Percentiles rank a stretch among this genome's conserved stretches.
phyloP scores from a whole-genome alignment of 35 echinoderm and acorn worm genomes.

The Eucidaris tribuloides region DNA sequence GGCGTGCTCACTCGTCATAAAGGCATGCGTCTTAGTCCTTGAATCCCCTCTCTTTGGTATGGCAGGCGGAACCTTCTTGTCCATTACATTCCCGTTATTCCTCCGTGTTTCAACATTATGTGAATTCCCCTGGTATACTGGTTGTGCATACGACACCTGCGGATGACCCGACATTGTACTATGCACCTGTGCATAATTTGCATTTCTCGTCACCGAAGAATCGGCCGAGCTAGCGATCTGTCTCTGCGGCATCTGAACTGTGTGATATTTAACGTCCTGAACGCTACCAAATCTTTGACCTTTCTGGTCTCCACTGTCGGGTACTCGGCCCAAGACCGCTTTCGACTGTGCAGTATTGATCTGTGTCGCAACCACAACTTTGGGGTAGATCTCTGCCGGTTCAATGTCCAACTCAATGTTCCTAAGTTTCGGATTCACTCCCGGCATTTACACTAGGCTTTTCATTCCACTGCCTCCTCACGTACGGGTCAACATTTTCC shows the following conservation, averaged over 20 bases:
- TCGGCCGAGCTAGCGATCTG: slow-evolving; percentile 23
- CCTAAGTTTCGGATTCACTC: slow-evolving; percentile 8
- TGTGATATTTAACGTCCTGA: background rate
- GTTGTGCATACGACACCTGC: background rate
- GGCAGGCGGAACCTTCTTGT: background rate
- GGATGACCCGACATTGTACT: background rate
- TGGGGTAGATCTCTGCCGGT: slow-evolving; percentile 16
- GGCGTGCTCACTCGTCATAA: background rate
- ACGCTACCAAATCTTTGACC: background rate
- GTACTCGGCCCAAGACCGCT: background rate
- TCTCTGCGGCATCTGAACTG: slow-evolving; percentile 10
- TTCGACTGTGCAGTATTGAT: slow-evolving; percentile 19
- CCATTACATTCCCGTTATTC: background rate
- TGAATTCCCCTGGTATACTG: background rate
- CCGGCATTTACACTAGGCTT: background rate
- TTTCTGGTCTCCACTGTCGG: slow-evolving; percentile 14
- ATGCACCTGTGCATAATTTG: slow-evolving; percentile 17
- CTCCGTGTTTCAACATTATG: background rate
- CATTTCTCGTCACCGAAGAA: background rate
- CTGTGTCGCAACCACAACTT: background rate
- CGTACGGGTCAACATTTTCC: background rate
- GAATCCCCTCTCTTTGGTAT: slow-evolving; percentile 25
- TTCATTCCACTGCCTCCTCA: background rate
- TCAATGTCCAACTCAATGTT: background rate
- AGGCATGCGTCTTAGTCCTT: background rate